A percentile compares a stretch with the other conserved stretches of the same genome.
Conservation (phyloP, 2,113 vertebrate genomes). For the Misgurnus anguillicaudatus region DNA sequence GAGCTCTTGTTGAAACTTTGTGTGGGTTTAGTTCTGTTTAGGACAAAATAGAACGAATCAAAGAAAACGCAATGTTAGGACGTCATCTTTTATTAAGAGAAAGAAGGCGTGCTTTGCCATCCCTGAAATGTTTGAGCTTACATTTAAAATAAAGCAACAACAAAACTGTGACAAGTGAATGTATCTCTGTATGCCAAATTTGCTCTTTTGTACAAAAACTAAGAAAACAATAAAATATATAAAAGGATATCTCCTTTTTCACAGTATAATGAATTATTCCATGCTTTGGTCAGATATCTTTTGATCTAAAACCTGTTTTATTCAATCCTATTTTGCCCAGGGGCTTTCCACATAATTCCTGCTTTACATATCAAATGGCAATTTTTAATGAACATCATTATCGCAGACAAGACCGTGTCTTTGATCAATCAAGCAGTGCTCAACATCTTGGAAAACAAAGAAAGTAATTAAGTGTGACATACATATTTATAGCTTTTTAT, state of each 20-base stretch:
- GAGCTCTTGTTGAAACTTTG: slow-evolving; percentile 71
- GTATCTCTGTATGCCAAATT: slow-evolving; percentile 83
- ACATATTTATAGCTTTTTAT: not conserved
- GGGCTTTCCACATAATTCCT: slow-evolving; percentile 28
- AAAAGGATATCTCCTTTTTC: slow-evolving; percentile 15
- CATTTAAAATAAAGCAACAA: slow-evolving; percentile 61
- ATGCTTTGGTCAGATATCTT: not conserved
- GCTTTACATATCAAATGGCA: slow-evolving; percentile 42
- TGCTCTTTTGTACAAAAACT: slow-evolving; percentile 67
- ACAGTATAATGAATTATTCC: not conserved
- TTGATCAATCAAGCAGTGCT: slow-evolving; percentile 24
- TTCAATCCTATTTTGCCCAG: not conserved
- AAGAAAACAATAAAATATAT: slow-evolving; percentile 50
- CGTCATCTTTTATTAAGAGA: not conserved
- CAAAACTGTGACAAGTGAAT: slow-evolving; percentile 86
- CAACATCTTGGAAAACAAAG: slow-evolving; percentile 29
- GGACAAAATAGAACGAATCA: slow-evolving; percentile 48
- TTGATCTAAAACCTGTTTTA: slow-evolving; percentile 23
- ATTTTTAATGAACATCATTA: slow-evolving; percentile 11
- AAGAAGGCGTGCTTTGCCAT: slow-evolving; percentile 40
- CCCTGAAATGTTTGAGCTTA: slow-evolving; percentile 58
- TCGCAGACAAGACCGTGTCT: slow-evolving; percentile 8
- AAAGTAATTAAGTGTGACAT: not conserved
- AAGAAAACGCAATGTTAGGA: slow-evolving; percentile 11
- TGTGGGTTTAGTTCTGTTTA: slow-evolving; percentile 80